A percentile compares a stretch with the other conserved stretches of the same genome.
These are phyloP conservation scores for Smithornis capensis DNA, from an alignment of 2,113 vertebrate species.

Conservation along the genomic window DNA sequence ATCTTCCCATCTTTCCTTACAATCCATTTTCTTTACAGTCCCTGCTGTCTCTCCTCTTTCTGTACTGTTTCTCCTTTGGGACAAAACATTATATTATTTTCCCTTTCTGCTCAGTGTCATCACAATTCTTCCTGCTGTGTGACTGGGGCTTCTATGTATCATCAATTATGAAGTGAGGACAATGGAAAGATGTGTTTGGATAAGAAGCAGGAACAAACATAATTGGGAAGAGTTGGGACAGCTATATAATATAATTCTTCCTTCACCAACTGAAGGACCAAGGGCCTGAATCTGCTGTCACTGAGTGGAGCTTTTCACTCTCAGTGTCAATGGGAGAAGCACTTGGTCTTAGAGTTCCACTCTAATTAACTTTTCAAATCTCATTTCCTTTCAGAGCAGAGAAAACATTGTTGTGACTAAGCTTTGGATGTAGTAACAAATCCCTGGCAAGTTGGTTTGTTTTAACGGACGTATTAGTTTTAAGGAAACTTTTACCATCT, in stretches of 20 bases:
- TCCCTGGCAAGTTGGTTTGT: conserved; percentile 69
- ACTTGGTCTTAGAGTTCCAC: background rate
- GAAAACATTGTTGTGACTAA: conserved; percentile 74
- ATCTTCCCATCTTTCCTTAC: background rate
- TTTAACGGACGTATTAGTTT: conserved; percentile 60
- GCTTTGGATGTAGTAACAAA: conserved; percentile 66
- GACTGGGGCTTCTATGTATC: background rate
- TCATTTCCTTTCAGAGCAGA: conserved; percentile 68
- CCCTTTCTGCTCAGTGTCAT: background rate
- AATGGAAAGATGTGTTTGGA: conserved; percentile 15
- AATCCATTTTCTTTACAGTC: background rate
- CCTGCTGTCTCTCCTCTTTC: background rate
- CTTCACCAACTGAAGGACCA: background rate
- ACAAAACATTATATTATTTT: background rate
- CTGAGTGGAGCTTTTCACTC: conserved; percentile 16
- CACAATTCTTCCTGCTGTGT: background rate
- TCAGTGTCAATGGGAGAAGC: background rate
- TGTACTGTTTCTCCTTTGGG: background rate
- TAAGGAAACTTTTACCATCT: conserved; percentile 71
- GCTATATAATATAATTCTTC: background rate
- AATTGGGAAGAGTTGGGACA: conserved; percentile 1
- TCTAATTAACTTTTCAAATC: conserved; percentile 66
- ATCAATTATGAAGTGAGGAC: background rate
- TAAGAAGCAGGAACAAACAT: conserved; percentile 38
- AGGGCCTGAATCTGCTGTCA: background rate